A percentile compares a stretch with the other conserved stretches of the same genome.
These are phyloP conservation scores for Lithophane ornitopus DNA, from an alignment of 2,888 invertebrate species.

Conservation along the genomic window DNA sequence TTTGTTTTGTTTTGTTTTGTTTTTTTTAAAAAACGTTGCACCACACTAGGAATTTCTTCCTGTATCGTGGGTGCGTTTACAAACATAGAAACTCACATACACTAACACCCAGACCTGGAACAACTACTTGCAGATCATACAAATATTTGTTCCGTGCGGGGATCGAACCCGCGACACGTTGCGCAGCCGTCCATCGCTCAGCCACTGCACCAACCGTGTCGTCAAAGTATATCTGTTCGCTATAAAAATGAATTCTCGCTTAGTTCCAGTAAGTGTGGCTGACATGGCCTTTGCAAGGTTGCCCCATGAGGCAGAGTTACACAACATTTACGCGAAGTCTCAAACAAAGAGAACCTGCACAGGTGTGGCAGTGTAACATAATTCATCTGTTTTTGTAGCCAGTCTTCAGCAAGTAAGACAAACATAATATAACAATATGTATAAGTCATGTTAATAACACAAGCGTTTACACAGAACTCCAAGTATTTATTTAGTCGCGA, in stretches of 20 bases:
- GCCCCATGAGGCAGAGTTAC: constrained; percentile 12
- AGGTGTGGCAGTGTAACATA: constrained; percentile 15
- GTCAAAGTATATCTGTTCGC: neutral
- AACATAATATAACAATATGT: constrained; percentile 39
- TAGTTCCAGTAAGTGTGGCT: neutral
- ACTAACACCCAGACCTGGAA: too few relatives aligned
- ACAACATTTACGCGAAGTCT: neutral
- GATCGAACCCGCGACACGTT: too few relatives aligned
- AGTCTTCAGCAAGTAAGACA: constrained; percentile 16
- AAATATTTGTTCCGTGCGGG: too few relatives aligned
- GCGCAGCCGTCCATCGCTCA: too few relatives aligned
- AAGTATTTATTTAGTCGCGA: constrained; percentile 55
- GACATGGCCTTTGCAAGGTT: neutral
- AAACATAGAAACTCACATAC: too few relatives aligned
- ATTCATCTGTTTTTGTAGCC: constrained; percentile 22
- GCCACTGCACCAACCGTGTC: too few relatives aligned
- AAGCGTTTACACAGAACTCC: constrained; percentile 43
- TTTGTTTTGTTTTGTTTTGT: too few relatives aligned
- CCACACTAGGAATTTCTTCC: too few relatives aligned
- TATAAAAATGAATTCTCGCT: neutral
- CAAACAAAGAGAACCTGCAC: neutral
- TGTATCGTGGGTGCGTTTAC: too few relatives aligned
- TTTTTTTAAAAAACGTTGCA: too few relatives aligned
- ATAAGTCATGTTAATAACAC: constrained; percentile 51
- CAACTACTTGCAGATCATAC: too few relatives aligned